phyloP scores from a whole-genome alignment of 1,140 invertebrate genomes.

The Pseudoatta argentina region DNA sequence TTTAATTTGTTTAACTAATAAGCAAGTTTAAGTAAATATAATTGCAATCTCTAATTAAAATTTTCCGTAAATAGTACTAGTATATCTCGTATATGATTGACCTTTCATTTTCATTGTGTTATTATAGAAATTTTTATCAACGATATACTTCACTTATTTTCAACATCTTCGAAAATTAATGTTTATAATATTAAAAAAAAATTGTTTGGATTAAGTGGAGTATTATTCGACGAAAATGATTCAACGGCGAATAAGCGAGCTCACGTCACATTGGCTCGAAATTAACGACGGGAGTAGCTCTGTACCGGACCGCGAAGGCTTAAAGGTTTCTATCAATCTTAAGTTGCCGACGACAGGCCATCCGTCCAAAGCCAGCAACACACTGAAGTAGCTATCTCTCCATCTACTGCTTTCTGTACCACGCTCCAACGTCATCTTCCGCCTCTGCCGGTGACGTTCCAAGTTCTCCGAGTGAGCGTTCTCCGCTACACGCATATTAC shows the following conservation, averaged over 20 bases:
- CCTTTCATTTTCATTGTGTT: neutral
- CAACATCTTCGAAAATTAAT: neutral
- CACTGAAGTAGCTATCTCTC: slow-evolving; percentile 50
- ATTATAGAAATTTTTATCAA: neutral
- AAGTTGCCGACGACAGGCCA: slow-evolving; percentile 58
- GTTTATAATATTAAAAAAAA: neutral
- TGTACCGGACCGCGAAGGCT: slow-evolving; percentile 33
- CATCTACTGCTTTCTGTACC: slow-evolving; percentile 25
- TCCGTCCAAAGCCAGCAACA: slow-evolving; percentile 50
- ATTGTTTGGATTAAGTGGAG: neutral
- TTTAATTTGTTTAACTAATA: neutral
- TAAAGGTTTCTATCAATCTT: slow-evolving; percentile 62
- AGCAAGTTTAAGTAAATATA: neutral
- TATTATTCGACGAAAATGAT: slow-evolving; percentile 8
- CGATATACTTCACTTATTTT: neutral
- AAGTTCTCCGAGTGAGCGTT: slow-evolving; percentile 31
- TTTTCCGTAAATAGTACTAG: neutral
- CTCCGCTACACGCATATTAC: slow-evolving; percentile 35
- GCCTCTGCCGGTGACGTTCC: slow-evolving; percentile 37
- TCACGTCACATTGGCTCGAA: slow-evolving; percentile 28
- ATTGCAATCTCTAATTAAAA: neutral
- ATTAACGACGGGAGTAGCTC: slow-evolving; percentile 41
- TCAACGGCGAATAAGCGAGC: slow-evolving; percentile 12
- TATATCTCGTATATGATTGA: neutral
- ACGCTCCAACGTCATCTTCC: slow-evolving; percentile 53